These are phyloP conservation scores for Neomorphus geoffroyi DNA, from an alignment of 2,797 vertebrate genomes.

Conservation along the genomic window DNA sequence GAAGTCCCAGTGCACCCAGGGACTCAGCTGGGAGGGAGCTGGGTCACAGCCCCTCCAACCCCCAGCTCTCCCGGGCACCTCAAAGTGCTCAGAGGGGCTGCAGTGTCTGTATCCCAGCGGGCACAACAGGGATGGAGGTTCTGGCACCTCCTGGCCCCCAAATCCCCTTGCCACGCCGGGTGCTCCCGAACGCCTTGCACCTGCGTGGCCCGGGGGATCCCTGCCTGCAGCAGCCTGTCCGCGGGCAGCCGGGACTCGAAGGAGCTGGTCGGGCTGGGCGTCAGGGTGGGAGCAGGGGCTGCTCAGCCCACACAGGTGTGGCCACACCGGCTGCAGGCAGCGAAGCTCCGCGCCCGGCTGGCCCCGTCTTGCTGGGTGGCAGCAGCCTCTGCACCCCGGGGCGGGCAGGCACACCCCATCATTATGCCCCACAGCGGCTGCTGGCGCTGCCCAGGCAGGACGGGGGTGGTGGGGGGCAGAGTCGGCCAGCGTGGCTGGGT, in stretches of 20 bases:
- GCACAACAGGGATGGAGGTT: rapidly evolving
- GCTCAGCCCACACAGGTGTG: slow-evolving; percentile 35
- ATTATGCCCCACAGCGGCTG: slow-evolving; percentile 41
- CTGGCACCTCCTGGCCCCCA: background rate
- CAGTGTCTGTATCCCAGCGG: rapidly evolving
- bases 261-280: slow-evolving; percentile 42
- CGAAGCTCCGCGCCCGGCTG: slow-evolving; percentile 25
- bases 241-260: background rate
- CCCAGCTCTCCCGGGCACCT: background rate
- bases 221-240: slow-evolving; percentile 59
- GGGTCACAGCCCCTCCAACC: background rate
- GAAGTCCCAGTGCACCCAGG: background rate
- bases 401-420: slow-evolving; percentile 32
- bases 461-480: background rate
- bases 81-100: too few species aligned
- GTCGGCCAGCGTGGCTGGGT: background rate
- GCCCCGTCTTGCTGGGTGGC: slow-evolving; percentile 56
- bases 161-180: background rate
- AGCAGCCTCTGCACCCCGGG: slow-evolving; percentile 31
- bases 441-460: slow-evolving; percentile 28
- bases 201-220: slow-evolving; percentile 17
- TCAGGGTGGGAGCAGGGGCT: slow-evolving; percentile 14
- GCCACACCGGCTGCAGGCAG: slow-evolving; percentile 18
- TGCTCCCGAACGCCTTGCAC: background rate
- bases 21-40: rapidly evolving